phyloP scores from a whole-genome alignment of 1,140 invertebrate genomes.

The Neodiprion fabricii region DNA sequence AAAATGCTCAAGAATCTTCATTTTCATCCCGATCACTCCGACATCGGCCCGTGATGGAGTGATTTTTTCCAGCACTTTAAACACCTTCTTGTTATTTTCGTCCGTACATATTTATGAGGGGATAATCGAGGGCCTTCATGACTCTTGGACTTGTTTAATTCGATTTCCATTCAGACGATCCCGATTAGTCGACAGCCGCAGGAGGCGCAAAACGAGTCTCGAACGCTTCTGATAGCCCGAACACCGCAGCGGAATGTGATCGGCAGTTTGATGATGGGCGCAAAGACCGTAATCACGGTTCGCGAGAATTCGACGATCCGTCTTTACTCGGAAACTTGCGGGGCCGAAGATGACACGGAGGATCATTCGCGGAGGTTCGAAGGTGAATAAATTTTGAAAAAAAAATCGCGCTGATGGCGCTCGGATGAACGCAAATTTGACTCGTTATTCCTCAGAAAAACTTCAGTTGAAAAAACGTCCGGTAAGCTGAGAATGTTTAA shows the following conservation, averaged over 20 bases:
- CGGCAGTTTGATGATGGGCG: conserved; percentile 36
- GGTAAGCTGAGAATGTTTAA: conserved; percentile 13
- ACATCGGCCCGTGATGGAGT: too few species aligned
- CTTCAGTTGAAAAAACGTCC: conserved; percentile 18
- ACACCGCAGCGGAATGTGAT: conserved; percentile 21
- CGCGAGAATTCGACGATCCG: conserved; percentile 32
- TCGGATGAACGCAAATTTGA: background rate
- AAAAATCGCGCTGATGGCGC: conserved; percentile 22
- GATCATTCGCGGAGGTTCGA: conserved; percentile 13
- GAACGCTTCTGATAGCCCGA: conserved; percentile 38
- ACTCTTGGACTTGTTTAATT: background rate
- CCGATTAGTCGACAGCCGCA: background rate
- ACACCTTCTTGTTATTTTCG: too few species aligned
- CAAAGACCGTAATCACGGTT: conserved; percentile 41
- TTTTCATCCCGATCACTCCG: too few species aligned
- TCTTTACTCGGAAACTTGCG: conserved; percentile 17
- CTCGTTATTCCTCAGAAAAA: background rate
- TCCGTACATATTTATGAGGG: background rate
- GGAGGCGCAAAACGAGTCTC: conserved; percentile 10
- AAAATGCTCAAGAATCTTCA: too few species aligned
- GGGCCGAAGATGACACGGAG: conserved; percentile 5
- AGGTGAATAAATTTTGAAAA: conserved; percentile 10
- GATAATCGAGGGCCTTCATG: background rate
- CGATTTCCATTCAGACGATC: too few species aligned
- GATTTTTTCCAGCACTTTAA: too few species aligned